Conservation (phyloP, 1,140 invertebrate genomes). For the Drosophila kikkawai region DNA sequence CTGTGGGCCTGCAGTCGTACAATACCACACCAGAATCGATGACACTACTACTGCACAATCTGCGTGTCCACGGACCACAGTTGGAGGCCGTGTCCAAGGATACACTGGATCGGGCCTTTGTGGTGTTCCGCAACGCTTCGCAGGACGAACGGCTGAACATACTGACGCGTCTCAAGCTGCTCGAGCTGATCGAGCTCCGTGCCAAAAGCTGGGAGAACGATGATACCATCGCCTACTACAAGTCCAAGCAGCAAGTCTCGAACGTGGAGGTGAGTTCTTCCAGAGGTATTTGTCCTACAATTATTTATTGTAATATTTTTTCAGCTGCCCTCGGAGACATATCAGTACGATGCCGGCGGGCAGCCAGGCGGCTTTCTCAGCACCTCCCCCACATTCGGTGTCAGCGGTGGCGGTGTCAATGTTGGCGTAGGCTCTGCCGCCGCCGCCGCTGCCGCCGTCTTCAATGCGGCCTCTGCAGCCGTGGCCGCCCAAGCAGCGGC, state of each 20-base stretch:
- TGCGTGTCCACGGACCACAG: conserved; percentile 90
- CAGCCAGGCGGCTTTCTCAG: conserved; percentile 78
- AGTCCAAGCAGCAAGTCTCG: conserved; percentile 89
- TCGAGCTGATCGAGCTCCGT: conserved; percentile 95
- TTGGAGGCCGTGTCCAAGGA: conserved; percentile 91
- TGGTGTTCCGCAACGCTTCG: conserved; percentile 94
- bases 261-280: conserved; percentile 88
- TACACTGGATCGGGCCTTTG: conserved; percentile 89
- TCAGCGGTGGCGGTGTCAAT: conserved; percentile 50
- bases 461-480: conserved; percentile 71
- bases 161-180: conserved; percentile 92
- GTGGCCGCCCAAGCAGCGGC: conserved; percentile 79
- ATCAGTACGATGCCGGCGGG: conserved; percentile 72
- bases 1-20: conserved; percentile 88
- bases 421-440: conserved; percentile 47
- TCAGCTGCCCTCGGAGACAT: conserved; percentile 67
- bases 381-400: conserved; percentile 85
- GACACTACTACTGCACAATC: conserved; percentile 86
- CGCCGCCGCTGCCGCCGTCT: conserved; percentile 65
- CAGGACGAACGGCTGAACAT: conserved; percentile 93
- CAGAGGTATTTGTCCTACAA: neutral
- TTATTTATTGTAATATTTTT: neutral
- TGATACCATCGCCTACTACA: conserved; percentile 93
- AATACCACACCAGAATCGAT: conserved; percentile 81
- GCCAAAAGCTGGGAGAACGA: conserved; percentile 94